Evolutionary conservation across 2,888 invertebrate species (phyloP).

Genomic region (Cantharis nigra): DNA sequence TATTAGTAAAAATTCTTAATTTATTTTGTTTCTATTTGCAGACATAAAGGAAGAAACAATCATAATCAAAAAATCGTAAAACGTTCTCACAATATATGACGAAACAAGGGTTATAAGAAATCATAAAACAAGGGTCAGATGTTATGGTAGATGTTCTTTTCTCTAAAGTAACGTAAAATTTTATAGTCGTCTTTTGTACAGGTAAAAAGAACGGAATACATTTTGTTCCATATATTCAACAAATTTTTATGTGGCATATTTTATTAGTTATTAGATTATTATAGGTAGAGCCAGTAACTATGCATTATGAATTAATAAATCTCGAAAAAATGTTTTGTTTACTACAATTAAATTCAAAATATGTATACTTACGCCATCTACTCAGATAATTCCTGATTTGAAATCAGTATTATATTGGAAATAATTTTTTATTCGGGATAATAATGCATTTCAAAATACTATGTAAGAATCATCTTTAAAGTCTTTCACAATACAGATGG

Average conservation of each 20-base stretch:
- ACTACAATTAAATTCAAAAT: too few species aligned
- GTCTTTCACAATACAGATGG: too few species aligned
- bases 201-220: slow-evolving; percentile 21
- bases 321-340: neutral
- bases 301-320: neutral
- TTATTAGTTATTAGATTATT: slow-evolving; percentile 4
- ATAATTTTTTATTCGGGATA: too few species aligned
- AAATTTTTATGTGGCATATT: neutral
- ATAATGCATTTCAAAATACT: too few species aligned
- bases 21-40: slow-evolving; percentile 22
- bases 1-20: slow-evolving; percentile 18
- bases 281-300: neutral
- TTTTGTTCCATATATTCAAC: slow-evolving; percentile 19
- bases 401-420: too few species aligned
- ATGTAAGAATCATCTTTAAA: too few species aligned
- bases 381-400: too few species aligned
- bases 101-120: slow-evolving; percentile 33
- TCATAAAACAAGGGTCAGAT: slow-evolving; percentile 32
- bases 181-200: slow-evolving; percentile 29
- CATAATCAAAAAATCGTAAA: slow-evolving; percentile 34
- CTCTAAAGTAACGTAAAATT: slow-evolving; percentile 28
- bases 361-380: too few species aligned
- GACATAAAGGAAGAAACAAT: slow-evolving; percentile 29
- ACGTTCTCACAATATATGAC: slow-evolving; percentile 30
- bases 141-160: slow-evolving; percentile 27